phyloP scores from a whole-genome alignment of 2,113 vertebrate genomes.

The Morone chrysops region DNA sequence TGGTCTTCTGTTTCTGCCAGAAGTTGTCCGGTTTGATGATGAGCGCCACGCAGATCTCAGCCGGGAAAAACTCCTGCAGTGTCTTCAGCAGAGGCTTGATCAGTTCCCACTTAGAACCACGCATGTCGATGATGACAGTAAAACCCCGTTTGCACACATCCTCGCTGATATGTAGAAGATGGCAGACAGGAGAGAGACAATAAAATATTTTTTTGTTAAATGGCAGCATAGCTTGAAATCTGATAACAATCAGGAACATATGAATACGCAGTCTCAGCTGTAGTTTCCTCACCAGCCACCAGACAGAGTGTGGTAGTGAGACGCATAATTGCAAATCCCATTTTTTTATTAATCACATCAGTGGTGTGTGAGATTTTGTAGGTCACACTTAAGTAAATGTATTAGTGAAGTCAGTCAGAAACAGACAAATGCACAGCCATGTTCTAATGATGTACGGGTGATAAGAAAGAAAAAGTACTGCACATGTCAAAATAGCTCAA shows the following conservation, averaged over 20 bases:
- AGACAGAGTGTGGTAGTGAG: neutral
- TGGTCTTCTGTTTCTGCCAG: constrained; percentile 99
- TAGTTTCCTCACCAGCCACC: neutral
- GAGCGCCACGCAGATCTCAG: constrained; percentile 96
- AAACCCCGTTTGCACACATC: constrained; percentile 98
- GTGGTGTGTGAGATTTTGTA: neutral
- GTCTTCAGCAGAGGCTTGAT: constrained; percentile 99
- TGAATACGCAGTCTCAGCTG: neutral
- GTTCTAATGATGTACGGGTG: too few species aligned
- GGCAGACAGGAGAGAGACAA: neutral
- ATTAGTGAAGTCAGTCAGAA: too few species aligned
- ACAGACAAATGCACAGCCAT: too few species aligned
- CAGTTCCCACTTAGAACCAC: constrained; percentile 98
- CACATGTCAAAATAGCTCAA: neutral
- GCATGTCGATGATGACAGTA: constrained; percentile 99
- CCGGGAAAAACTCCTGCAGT: constrained; percentile 96
- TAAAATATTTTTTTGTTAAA: too few species aligned
- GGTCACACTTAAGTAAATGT: too few species aligned
- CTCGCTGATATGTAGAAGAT: constrained; percentile 84
- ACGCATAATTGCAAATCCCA: neutral
- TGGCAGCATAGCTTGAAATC: neutral
- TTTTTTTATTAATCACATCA: neutral
- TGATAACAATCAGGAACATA: neutral
- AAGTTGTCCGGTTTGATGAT: constrained; percentile 99
- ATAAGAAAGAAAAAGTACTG: neutral